Evolutionary conservation across 2,888 invertebrate genomes (phyloP).

Genomic region (Lepeophtheirus nordmannii): DNA sequence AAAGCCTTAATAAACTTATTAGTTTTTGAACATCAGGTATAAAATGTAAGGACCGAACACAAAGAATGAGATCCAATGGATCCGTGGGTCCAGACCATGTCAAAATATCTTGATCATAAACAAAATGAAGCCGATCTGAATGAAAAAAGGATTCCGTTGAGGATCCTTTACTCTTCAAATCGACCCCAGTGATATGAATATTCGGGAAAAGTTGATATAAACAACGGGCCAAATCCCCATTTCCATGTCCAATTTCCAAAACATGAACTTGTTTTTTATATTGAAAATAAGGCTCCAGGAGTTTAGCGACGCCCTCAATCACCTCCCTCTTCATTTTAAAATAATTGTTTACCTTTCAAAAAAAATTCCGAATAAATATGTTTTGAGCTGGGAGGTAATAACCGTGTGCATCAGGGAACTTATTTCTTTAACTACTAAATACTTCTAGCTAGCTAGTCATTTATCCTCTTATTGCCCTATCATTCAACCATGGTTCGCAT

Average conservation of each 20-base stretch:
- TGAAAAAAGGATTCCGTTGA: not conserved
- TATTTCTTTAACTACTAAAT: too few species aligned
- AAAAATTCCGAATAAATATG: too few species aligned
- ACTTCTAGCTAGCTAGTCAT: too few species aligned
- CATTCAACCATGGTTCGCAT: too few species aligned
- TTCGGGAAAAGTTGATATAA: not conserved
- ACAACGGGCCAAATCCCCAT: not conserved
- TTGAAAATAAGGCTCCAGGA: not conserved
- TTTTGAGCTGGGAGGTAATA: too few species aligned
- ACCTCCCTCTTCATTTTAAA: not conserved
- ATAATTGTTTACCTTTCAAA: too few species aligned
- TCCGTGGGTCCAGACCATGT: not conserved
- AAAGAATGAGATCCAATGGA: not conserved
- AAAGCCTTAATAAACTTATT: not conserved
- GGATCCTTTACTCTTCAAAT: not conserved
- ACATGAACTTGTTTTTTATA: not conserved
- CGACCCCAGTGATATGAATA: not conserved
- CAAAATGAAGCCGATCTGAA: not conserved
- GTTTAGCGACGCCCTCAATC: not conserved
- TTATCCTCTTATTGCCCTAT: too few species aligned
- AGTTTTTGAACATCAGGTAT: not conserved
- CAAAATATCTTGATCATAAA: not conserved
- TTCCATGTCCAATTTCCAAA: not conserved
- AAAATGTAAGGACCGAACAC: not conserved
- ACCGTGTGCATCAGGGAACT: too few species aligned